These are phyloP conservation scores for Berghia stephanieae DNA, from an alignment of 1,140 invertebrate species.

Conservation along the genomic window DNA sequence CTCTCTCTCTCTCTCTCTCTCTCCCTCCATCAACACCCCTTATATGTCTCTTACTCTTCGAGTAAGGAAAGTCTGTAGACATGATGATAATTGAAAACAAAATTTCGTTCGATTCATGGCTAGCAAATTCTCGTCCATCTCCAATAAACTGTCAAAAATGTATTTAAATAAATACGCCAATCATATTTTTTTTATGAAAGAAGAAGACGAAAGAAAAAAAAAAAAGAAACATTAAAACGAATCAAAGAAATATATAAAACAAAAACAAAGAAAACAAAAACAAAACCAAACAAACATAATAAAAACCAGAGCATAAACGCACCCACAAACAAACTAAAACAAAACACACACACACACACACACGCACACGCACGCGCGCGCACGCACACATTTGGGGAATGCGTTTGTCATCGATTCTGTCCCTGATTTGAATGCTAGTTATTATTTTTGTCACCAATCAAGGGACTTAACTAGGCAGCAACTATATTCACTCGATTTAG, in stretches of 20 bases:
- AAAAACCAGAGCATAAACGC: background rate
- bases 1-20: background rate
- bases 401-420: background rate
- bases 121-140: background rate
- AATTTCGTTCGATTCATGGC: background rate
- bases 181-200: background rate
- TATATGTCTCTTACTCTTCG: background rate
- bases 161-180: background rate
- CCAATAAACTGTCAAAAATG: background rate
- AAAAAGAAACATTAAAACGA: background rate
- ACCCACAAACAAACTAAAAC: background rate
- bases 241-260: too few relatives aligned
- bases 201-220: too few relatives aligned
- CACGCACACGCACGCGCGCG: too few relatives aligned
- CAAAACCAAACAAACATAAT: background rate
- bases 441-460: background rate
- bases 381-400: background rate
- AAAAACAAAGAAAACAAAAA: too few relatives aligned
- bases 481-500: background rate
- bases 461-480: background rate
- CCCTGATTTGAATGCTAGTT: background rate
- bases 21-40: background rate
- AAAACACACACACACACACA: too few relatives aligned
- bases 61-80: background rate
- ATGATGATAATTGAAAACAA: background rate